phyloP scores from a whole-genome alignment of 30 jellyfish, hydroid and myxozoan species.

The Aurelia sp. region DNA sequence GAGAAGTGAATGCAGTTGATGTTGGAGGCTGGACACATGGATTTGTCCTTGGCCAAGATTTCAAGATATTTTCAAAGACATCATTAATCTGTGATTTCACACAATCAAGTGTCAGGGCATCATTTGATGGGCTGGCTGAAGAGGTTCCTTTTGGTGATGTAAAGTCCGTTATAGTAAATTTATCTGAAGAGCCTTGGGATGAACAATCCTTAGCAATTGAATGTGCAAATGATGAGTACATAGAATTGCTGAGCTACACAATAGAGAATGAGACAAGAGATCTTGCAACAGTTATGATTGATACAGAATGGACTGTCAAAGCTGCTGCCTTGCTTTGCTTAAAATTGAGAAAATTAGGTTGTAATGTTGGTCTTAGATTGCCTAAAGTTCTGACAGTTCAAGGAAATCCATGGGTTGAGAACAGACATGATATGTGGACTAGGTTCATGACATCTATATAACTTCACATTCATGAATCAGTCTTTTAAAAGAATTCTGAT shows the following conservation, averaged over 20 bases:
- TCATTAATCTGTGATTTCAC: not conserved
- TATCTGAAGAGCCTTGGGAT: constrained; percentile 86
- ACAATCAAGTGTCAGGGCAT: not conserved
- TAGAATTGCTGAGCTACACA: constrained; percentile 11
- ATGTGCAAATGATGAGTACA: constrained; percentile 9
- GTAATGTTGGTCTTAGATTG: constrained; percentile 41
- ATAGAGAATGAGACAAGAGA: constrained; percentile 62
- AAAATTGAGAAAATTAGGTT: constrained; percentile 55
- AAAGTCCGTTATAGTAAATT: constrained; percentile 22
- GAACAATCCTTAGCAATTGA: constrained; percentile 49
- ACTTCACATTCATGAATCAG: too few relatives aligned
- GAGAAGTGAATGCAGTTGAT: constrained; percentile 56
- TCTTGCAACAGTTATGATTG: constrained; percentile 72
- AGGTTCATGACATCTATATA: constrained; percentile 5
- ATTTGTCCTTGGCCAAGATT: constrained; percentile 1
- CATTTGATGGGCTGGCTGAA: constrained; percentile 30
- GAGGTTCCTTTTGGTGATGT: constrained; percentile 21
- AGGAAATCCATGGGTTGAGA: constrained; percentile 69
- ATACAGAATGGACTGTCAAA: constrained; percentile 91
- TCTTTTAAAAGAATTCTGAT: too few relatives aligned
- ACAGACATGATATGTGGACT: constrained; percentile 71
- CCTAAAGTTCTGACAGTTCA: constrained; percentile 49
- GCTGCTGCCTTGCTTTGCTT: constrained; percentile 84
- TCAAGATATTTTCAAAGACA: constrained; percentile 30
- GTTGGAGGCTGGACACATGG: constrained; percentile 52